Percentiles rank a stretch among this genome's conserved stretches.
Evolutionary conservation across 2,888 invertebrate species (phyloP).

Genomic region (Plagiodera versicolora): DNA sequence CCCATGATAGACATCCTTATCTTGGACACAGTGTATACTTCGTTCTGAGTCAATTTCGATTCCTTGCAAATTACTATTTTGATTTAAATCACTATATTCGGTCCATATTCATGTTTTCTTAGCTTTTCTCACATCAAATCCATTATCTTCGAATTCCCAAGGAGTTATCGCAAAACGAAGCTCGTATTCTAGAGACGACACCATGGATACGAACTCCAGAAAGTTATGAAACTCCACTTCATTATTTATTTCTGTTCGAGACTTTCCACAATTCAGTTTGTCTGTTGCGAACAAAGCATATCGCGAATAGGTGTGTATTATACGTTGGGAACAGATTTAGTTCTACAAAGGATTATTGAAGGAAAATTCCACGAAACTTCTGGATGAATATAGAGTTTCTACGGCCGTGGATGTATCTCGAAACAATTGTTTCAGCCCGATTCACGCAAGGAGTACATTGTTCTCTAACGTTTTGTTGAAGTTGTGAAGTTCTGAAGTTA

Average conservation of each 20-base stretch:
- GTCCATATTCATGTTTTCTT: too few relatives aligned
- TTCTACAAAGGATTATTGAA: slow-evolving; percentile 37
- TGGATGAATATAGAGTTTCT: slow-evolving; percentile 34
- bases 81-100: too few relatives aligned
- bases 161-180: too few relatives aligned
- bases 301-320: slow-evolving; percentile 27
- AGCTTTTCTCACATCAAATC: too few relatives aligned
- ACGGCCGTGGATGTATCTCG: slow-evolving; percentile 24
- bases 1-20: too few relatives aligned
- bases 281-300: slow-evolving; percentile 46
- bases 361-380: slow-evolving; percentile 31
- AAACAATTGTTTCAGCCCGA: slow-evolving; percentile 28
- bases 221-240: slow-evolving; percentile 48
- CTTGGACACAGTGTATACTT: too few relatives aligned
- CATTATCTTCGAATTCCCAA: too few relatives aligned
- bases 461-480: slow-evolving; percentile 26
- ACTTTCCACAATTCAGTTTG: slow-evolving; percentile 43
- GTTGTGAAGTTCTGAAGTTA: slow-evolving; percentile 21
- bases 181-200: too few relatives aligned
- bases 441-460: slow-evolving; percentile 28
- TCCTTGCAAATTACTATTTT: too few relatives aligned
- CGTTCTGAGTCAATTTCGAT: too few relatives aligned
- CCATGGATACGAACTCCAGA: slow-evolving; percentile 51
- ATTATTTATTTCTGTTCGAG: slow-evolving; percentile 48
- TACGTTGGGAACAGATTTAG: slow-evolving; percentile 34